Percentiles rank a stretch among this genome's conserved stretches.
These are phyloP conservation scores for Microtus oregoni DNA, from an alignment of 2,113 vertebrate species.

Conservation along the genomic window DNA sequence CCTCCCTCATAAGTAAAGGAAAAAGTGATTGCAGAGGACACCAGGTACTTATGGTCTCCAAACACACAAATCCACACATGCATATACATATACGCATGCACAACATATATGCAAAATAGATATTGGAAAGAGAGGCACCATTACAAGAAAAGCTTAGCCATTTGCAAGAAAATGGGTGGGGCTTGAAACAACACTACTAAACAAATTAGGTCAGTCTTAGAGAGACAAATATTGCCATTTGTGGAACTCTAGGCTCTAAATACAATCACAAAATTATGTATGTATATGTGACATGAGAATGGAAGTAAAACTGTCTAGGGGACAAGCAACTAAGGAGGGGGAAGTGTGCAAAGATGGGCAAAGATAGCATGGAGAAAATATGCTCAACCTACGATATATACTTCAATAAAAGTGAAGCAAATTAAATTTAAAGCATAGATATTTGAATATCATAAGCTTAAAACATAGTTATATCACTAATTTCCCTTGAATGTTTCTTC, in stretches of 20 bases:
- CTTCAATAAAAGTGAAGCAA: not conserved
- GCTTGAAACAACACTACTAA: not conserved
- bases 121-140: not conserved
- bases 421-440: conserved; percentile 76
- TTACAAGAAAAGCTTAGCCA: not conserved
- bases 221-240: not conserved
- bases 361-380: not conserved
- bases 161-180: too few species aligned
- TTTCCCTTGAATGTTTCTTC: conserved; percentile 75
- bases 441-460: conserved; percentile 76
- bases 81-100: not conserved
- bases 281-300: not conserved
- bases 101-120: not conserved
- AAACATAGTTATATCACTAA: conserved; percentile 63
- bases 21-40: too few species aligned
- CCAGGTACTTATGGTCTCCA: not conserved
- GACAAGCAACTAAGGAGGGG: not conserved
- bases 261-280: not conserved
- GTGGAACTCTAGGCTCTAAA: too few species aligned
- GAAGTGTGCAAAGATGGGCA: not conserved
- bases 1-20: not conserved
- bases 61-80: not conserved
- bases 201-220: not conserved
- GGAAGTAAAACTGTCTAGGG: not conserved
- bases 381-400: not conserved